Evolutionary conservation across 2,113 vertebrate species (phyloP), one percentile per base, ranked within the genome.

Genomic region (Prietella phreatophila): DNA sequence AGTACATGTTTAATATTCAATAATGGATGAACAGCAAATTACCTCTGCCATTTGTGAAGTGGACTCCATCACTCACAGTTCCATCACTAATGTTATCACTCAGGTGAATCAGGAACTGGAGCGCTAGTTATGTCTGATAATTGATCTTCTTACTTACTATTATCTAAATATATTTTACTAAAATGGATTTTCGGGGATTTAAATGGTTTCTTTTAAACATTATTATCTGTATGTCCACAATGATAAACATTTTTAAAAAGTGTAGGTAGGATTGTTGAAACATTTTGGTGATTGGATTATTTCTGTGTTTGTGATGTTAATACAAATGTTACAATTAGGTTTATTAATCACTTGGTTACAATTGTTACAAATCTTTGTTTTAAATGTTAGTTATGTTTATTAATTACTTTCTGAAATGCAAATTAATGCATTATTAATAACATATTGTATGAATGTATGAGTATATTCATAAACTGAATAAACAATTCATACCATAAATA

Each of bases 1-100:
- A 71, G 50, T 6, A 1, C 0, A 9, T 27, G n/a, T 89, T 86
- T 42, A 86, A 89, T 76, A 78, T 86, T 73, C 65, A 39, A 36
- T 88, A 67, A 82, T 6, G 13, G 11, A 78, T 6, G 5, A 53
- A 1, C 4, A 20, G 22, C 39, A 75, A 47, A 47, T 4, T 76
- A 11, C 25, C 6, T 27, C 19, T 42, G 13, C 1, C 11, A 71
- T 39, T 73, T 10, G 6, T 71, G 15, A 71, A 42, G 19, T 11
- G 20, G 9, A 75, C 33, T 0, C 10, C 73, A 78, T 47, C 42
- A 47, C 42, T 50, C 22, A 76, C 11, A 76, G 42, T 6, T 76
- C 39, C 36, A 75, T 75, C 6, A 39, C 19, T 47, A 25, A 76
- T 27, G 4, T 50, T 76, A 50, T 50, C 5, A 10, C 36, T 76